These are phyloP conservation scores for Myotis daubentonii DNA, from an alignment of 2,797 vertebrate species.

Conservation along the genomic window DNA sequence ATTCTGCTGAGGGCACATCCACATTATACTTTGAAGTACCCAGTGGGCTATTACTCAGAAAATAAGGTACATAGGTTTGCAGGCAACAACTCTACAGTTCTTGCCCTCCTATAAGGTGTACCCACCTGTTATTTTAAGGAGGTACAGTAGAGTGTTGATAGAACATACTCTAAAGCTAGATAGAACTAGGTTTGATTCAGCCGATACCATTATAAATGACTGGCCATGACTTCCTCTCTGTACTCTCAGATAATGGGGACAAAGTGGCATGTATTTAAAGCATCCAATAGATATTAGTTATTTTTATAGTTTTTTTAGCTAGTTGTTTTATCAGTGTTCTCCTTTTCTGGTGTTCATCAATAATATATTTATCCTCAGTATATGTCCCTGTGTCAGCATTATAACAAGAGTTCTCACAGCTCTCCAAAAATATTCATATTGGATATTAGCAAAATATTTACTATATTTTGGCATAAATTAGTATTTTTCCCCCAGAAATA, in stretches of 20 bases:
- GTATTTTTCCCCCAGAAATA: background rate
- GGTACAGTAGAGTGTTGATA: background rate
- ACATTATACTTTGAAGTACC: background rate
- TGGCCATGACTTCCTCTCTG: background rate
- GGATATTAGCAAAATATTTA: background rate
- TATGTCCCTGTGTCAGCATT: background rate
- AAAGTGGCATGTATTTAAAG: background rate
- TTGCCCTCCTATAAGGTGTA: background rate
- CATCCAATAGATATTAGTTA: background rate
- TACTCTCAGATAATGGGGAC: background rate
- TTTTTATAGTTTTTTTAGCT: background rate
- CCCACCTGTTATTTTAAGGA: background rate
- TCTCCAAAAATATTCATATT: background rate
- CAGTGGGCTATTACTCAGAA: background rate
- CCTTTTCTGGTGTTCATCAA: background rate
- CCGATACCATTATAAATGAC: background rate
- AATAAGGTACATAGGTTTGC: background rate
- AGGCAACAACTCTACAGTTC: background rate
- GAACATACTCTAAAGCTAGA: background rate
- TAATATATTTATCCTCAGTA: background rate
- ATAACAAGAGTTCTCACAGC: background rate
- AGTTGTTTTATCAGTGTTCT: background rate
- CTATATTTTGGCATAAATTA: background rate
- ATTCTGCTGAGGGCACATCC: slow-evolving; percentile 48
- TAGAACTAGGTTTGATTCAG: background rate